These are phyloP conservation scores for Steinernema carpocapsae DNA, from an alignment of 2,888 invertebrate genomes.

Conservation along the genomic window DNA sequence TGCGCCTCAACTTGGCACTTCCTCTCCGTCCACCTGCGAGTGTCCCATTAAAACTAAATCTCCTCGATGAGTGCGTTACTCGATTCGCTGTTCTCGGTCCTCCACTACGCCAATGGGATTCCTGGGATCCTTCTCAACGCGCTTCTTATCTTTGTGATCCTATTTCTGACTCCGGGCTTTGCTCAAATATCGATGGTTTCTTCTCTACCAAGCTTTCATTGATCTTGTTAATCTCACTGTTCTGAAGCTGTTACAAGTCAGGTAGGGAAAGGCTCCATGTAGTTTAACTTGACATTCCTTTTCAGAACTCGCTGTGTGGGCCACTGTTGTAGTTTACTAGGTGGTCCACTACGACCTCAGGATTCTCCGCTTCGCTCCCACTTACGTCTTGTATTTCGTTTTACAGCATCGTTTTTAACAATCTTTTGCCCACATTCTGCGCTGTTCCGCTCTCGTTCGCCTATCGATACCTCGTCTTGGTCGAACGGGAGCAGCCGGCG, in stretches of 20 bases:
- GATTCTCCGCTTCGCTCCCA: not conserved
- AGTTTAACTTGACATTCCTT: too few relatives aligned
- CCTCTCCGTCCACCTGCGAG: too few relatives aligned
- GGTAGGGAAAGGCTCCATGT: too few relatives aligned
- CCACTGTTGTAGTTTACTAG: too few relatives aligned
- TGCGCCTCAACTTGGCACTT: too few relatives aligned
- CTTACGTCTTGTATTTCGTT: constrained; percentile 6
- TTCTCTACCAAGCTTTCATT: constrained; percentile 42
- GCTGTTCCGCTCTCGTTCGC: constrained; percentile 44
- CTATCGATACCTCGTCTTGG: constrained; percentile 42
- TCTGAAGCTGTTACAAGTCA: constrained; percentile 39
- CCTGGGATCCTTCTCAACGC: constrained; percentile 39
- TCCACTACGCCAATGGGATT: constrained; percentile 37
- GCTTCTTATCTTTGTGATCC: constrained; percentile 40
- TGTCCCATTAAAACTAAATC: too few relatives aligned
- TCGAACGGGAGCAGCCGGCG: constrained; percentile 36
- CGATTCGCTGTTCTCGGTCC: constrained; percentile 35
- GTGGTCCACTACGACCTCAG: constrained; percentile 5
- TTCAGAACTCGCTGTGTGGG: too few relatives aligned
- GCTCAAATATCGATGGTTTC: constrained; percentile 37
- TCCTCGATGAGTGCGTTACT: too few relatives aligned
- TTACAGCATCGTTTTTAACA: constrained; percentile 39
- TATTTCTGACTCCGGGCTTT: constrained; percentile 41
- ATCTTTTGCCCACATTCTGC: constrained; percentile 41
- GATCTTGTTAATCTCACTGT: constrained; percentile 28